These are phyloP conservation scores for Gadopsis marmoratus DNA, from an alignment of 2,797 vertebrate genomes.

Conservation along the genomic window DNA sequence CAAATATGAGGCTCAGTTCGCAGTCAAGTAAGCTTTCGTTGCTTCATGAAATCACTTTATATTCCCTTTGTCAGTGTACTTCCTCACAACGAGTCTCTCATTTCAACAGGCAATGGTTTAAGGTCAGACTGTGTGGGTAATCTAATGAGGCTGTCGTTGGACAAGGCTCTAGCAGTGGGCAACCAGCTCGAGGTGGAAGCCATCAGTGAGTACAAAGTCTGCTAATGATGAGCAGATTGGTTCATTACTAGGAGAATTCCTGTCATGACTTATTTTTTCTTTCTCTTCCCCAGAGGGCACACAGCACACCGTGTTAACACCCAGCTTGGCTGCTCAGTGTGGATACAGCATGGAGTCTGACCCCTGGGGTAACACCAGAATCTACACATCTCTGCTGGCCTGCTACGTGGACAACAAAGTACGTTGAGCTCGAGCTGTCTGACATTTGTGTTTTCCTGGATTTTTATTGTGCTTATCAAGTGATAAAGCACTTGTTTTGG, in stretches of 20 bases:
- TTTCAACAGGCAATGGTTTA: constrained; percentile 61
- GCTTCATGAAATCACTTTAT: fast-evolving
- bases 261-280: no score
- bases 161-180: constrained; percentile 78
- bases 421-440: not conserved
- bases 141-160: constrained; percentile 79
- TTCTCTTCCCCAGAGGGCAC: constrained; percentile 75
- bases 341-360: constrained; percentile 86
- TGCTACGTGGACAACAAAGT: constrained; percentile 85
- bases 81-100: not conserved
- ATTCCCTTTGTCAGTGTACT: fast-evolving
- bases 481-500: not conserved
- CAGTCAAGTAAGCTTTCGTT: constrained; percentile 71
- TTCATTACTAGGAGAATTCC: not conserved
- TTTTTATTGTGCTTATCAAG: not conserved
- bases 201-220: constrained; percentile 75
- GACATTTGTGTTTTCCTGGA: not conserved
- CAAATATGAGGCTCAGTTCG: constrained; percentile 45
- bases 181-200: constrained; percentile 83
- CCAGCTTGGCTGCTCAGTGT: constrained; percentile 84
- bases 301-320: constrained; percentile 66
- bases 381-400: constrained; percentile 85
- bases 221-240: not conserved
- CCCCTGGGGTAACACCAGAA: constrained; percentile 80
- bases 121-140: constrained; percentile 79